Evolutionary conservation across 1,140 invertebrate species (phyloP), one percentile per base, ranked within the genome.

Genomic region (Ericerus pela): DNA sequence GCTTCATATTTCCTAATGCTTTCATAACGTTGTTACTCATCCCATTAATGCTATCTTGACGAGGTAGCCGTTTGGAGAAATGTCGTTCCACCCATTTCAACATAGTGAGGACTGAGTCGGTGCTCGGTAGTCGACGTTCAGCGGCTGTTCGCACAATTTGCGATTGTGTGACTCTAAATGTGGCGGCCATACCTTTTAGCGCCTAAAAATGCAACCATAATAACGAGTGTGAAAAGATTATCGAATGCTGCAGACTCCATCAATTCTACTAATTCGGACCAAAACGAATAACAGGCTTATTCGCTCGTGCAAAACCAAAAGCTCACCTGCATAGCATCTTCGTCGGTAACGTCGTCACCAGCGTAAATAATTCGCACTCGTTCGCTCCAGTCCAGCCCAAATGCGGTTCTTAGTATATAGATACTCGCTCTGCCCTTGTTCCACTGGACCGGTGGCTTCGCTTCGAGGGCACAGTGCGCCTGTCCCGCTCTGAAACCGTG

Each of bases 371-470:
- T 88, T 59, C 86, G 77, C 55, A 92, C 87, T 47, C 88, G 76
- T 67, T 92, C 88, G 63, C 82, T 85, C 88, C 89, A 93, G 67
- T 92, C 88, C 0, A 91, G 75, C 12, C 88, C 89, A 67, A 91
- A 91, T 0, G 87, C 83, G 1, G 87, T 91, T 54, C 88, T 77
- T 30, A 92, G 66, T 61, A 92, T 92, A 65, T 92, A 90, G 62
- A 92, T 88, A 0, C 85, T 88, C 41, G 88, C 89, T 36, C 86
- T 78, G 59, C 85, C 88, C 69, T 93, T 92, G 66, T 92, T 86
- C 88, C 88, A 92, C 64, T 86, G 78, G 0, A 92, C 87, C 0
- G 87, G 87, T 30, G 88, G 88, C 61, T 85, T 84, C 0, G 87
- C 88, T 69, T 93, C 88, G 12, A 91, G 74, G 0, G 87, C 87